These are phyloP conservation scores for Yponomeuta malinellus DNA, from an alignment of 2,888 invertebrate genomes.

Conservation along the genomic window DNA sequence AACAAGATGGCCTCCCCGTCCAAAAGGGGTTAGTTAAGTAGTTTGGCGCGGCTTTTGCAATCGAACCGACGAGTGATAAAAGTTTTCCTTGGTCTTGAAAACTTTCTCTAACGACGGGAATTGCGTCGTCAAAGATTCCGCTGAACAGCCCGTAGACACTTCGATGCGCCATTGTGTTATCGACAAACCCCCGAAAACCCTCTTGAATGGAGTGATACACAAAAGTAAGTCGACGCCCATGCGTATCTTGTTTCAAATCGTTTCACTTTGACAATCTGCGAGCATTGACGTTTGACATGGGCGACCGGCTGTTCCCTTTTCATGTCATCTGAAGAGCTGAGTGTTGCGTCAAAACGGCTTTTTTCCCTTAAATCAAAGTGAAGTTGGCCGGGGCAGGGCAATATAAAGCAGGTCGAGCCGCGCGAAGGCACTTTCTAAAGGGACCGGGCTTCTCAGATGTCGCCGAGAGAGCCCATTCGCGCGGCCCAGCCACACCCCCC, in stretches of 20 bases:
- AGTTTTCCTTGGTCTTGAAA: background rate
- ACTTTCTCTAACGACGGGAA: background rate
- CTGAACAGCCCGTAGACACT: background rate
- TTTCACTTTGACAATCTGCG: conserved; percentile 18
- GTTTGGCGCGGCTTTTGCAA: conserved; percentile 27
- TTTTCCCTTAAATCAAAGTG: conserved; percentile 71
- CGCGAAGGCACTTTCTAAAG: conserved; percentile 66
- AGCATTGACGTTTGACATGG: conserved; percentile 32
- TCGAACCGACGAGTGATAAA: conserved; percentile 9
- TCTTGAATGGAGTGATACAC: conserved; percentile 5
- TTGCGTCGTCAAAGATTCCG: background rate
- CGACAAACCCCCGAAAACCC: background rate
- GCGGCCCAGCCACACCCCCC: conserved; percentile 71
- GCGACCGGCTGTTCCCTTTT: conserved; percentile 32
- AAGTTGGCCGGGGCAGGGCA: conserved; percentile 65
- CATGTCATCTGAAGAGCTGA: conserved; percentile 37
- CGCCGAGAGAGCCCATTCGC: conserved; percentile 71
- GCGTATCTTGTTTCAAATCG: conserved; percentile 11
- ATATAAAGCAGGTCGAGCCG: conserved; percentile 70
- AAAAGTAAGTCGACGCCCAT: conserved; percentile 2
- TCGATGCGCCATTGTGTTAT: background rate
- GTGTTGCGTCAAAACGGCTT: conserved; percentile 58
- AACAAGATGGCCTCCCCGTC: conserved; percentile 55
- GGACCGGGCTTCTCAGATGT: conserved; percentile 71
- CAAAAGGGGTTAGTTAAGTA: conserved; percentile 44